Percentiles rank a stretch among this genome's conserved stretches.
phyloP scores from a whole-genome alignment of 2,797 vertebrate genomes.

The Nannoperca australis region DNA sequence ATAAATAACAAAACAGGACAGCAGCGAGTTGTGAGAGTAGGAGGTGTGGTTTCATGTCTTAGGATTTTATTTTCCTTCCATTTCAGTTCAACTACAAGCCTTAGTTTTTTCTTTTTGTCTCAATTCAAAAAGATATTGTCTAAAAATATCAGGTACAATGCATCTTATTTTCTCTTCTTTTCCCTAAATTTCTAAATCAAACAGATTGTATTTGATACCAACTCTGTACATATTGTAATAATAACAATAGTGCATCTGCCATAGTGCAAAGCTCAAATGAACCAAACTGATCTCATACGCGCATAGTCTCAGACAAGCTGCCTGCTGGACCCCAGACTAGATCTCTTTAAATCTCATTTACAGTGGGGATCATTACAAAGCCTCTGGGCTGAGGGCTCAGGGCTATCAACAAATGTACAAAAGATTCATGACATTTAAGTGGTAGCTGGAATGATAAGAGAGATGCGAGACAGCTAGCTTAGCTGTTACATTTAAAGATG shows the following conservation, averaged over 20 bases:
- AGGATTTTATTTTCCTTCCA: constrained; percentile 69
- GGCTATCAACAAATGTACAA: constrained; percentile 79
- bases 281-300: constrained; percentile 59
- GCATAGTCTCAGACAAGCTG: constrained; percentile 43
- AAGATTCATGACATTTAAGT: constrained; percentile 57
- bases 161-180: constrained; percentile 47
- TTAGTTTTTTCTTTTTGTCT: constrained; percentile 53
- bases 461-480: constrained; percentile 26
- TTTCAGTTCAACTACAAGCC: constrained; percentile 67
- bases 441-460: constrained; percentile 59
- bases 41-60: constrained; percentile 55
- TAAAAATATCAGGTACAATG: constrained; percentile 79
- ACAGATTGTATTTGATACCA: constrained; percentile 67
- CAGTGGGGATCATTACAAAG: constrained; percentile 56
- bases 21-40: not conserved
- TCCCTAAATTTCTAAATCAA: constrained; percentile 42
- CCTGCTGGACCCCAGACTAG: constrained; percentile 53
- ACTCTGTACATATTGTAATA: constrained; percentile 62
- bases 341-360: constrained; percentile 71
- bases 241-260: constrained; percentile 71
- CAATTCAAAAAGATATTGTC: constrained; percentile 76
- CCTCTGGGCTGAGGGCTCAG: constrained; percentile 48
- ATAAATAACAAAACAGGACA: not conserved
- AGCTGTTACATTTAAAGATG: constrained; percentile 54
- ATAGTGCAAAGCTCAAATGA: constrained; percentile 75